Base-by-base conservation (phyloP, 1,140 invertebrate species). In the Hylaeus volcanicus region DNA sequence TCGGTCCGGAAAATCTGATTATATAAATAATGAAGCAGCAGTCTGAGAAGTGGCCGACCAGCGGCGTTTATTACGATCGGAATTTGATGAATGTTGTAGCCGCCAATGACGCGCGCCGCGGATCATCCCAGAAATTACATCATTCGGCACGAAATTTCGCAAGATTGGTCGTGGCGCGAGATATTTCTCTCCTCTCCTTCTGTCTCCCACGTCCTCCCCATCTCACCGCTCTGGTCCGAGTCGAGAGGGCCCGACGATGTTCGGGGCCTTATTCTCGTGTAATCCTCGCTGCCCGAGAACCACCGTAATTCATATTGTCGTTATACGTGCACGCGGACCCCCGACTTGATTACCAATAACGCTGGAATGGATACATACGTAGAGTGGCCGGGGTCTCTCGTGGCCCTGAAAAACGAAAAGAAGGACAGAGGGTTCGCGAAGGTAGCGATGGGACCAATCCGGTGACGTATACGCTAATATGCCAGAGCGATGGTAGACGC, bases 281-380 rank as follows among this genome's bases (percentile, higher is more conserved):
- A 77, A 86, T 82, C 71, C 79, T 51, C 70, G 65, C 73, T 48
- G 74, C 37, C 68, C 55, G 45, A 60, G 26, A 80, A 79, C 61
- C 69, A 69, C 64, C 55, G 60, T 86, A 69, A 83, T 86, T 86
- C 81, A 77, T 71, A 83, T 86, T 74, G 84, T 86, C 84, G 81
- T 86, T 86, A 75, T 78, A 79, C 75, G 84, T 74, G 82, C 80
- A 61, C 55, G 73, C 70, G 83, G 76, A 85, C 86, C 48, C 72
- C 68, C 11, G 41, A 48, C 80, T 86, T 86, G 85, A 86, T 82
- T 86, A 79, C 71, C 80, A 74, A 86, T 87, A 86, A 83, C 86
- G 70, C 55, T 15, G 58, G 66, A 74, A 55, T 73, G 66, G 43
- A 51, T 64, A 70, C 41, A 69, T 69, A 26, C 65, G 63, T 74